Evolutionary conservation across 2,888 invertebrate species (phyloP), one percentile per base, ranked within the genome.

Genomic region (Myopa tessellatipennis): DNA sequence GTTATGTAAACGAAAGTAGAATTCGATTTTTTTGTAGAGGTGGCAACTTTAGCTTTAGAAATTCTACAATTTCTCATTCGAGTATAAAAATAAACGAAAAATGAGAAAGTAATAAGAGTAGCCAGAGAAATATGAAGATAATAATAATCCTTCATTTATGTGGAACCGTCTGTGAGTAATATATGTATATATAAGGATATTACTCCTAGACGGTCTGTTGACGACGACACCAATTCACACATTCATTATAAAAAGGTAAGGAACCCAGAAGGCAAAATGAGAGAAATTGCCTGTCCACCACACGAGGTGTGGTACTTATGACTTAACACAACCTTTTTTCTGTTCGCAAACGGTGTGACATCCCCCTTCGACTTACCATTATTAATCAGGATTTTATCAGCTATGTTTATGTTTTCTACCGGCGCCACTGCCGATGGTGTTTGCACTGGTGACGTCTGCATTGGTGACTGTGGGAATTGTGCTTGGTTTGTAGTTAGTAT

Each of bases 371-470:
- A 75, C 69, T 81, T 84, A 88, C 89, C 89, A 86, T 86, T 88
- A 83, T 85, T 87, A 77, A 84, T 83, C 76, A 85, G 82, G 79
- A 86, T 83, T 84, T 86, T 87, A 73, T 88, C 88, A 74, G 83
- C 83, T 73, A 80, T 83, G 82, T 83, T 84, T 76, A 86, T 85
- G 78, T 84, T 84, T 74, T 87, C 86, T 77, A 86, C 81, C 73
- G 87, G 82, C 74, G 82, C 82, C 75, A 82, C 82, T 40, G 58
- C 75, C 34, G 81, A 81, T 36, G 85, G 82, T 69, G 82, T 81
- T 75, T 81, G 80, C 78, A 77, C 82, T 45, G 79, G 81, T 79
- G 73, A 83, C 75, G 75, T 82, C 79, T 83, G 81, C 82, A 83
- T 82, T 36, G 83, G 82, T 73, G 81, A 82, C 58, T 81, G 82